These are phyloP conservation scores for Gracilinanus agilis DNA, from an alignment of 2,113 vertebrate species.

Conservation along the genomic window DNA sequence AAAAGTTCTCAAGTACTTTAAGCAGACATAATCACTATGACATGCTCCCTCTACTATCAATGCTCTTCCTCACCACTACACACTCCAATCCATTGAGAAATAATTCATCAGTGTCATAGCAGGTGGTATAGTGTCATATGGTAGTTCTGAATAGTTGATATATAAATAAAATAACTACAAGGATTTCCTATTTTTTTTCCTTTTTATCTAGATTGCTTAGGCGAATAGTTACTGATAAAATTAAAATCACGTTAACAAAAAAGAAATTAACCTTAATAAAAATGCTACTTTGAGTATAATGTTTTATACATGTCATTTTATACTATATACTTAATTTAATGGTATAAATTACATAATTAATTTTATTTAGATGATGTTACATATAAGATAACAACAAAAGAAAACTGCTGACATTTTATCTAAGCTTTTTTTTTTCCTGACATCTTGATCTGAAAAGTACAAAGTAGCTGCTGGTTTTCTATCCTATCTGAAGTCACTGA, in stretches of 20 bases:
- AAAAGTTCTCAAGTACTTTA: background rate
- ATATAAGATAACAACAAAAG: conserved; percentile 58
- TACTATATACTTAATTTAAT: background rate
- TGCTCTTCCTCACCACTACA: background rate
- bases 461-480: background rate
- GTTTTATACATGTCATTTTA: conserved; percentile 3
- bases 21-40: background rate
- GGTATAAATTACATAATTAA: conserved; percentile 61
- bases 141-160: background rate
- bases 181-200: background rate
- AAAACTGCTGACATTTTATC: background rate
- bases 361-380: conserved; percentile 58
- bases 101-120: background rate
- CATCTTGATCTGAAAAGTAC: conserved; percentile 48
- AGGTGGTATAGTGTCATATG: background rate
- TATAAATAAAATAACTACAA: conserved; percentile 18
- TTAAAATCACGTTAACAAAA: conserved; percentile 24
- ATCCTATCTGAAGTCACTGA: conserved; percentile 42
- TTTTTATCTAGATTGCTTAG: conserved; percentile 16
- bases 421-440: conserved; percentile 58
- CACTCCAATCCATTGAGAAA: background rate
- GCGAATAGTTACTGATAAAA: conserved; percentile 21
- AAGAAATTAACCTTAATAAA: conserved; percentile 41
- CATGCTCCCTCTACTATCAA: background rate
- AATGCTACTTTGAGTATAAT: background rate